phyloP scores from a whole-genome alignment of 2,113 vertebrate genomes.

The Xenopus laevis region DNA sequence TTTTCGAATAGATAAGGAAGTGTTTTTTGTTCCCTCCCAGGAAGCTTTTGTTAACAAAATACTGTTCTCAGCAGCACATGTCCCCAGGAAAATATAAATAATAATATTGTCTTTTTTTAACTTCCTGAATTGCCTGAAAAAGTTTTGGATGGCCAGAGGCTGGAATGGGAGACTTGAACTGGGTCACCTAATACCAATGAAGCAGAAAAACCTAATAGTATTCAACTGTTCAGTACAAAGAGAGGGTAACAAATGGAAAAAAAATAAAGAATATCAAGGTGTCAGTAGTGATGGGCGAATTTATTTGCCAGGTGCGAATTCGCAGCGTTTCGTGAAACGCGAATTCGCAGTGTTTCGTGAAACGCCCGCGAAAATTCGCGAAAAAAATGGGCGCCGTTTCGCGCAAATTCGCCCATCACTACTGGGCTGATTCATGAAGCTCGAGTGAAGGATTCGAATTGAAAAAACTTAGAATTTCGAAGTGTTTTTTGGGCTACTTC shows the following conservation, averaged over 20 bases:
- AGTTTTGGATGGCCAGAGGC: constrained; percentile 25
- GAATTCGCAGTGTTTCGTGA: no score
- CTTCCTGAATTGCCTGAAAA: constrained; percentile 15
- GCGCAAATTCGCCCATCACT: no score
- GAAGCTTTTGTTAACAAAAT: constrained; percentile 37
- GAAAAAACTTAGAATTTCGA: no score
- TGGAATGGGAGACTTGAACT: constrained; percentile 22
- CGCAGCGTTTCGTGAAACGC: no score
- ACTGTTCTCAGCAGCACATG: constrained; percentile 19
- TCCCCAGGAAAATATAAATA: constrained; percentile 40
- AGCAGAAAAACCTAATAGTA: constrained; percentile 16
- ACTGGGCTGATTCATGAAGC: no score
- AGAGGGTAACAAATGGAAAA: constrained; percentile 18
- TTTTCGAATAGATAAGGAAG: constrained; percentile 17
- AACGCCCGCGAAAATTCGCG: no score
- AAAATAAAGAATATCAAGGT: neutral
- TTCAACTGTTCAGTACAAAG: constrained; percentile 11
- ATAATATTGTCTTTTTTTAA: constrained; percentile 2
- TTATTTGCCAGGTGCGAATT: no score
- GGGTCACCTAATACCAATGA: constrained; percentile 37
- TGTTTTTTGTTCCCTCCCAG: constrained; percentile 35
- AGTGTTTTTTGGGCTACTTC: no score
- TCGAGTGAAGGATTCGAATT: no score
- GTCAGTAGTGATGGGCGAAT: no score
- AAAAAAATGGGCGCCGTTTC: no score